Evolutionary conservation across 2,888 invertebrate genomes (phyloP).

Genomic region (Bhutanitis thaidina): DNA sequence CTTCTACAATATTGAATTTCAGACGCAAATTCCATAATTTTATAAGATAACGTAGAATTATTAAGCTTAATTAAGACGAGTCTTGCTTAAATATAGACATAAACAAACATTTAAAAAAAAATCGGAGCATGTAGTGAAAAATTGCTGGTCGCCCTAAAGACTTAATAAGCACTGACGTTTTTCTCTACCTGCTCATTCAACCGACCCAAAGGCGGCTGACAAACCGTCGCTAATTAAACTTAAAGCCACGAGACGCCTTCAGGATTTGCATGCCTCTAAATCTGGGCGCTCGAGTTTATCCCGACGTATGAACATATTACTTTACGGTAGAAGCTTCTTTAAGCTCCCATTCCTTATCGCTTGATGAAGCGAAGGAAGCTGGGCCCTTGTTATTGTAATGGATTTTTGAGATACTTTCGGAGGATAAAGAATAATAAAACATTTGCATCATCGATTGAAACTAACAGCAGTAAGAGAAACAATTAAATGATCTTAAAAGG

Average conservation of each 20-base stretch:
- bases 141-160: constrained; percentile 7
- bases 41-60: too few species aligned
- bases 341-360: constrained; percentile 27
- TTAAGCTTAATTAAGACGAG: too few species aligned
- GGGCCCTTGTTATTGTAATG: background rate
- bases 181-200: constrained; percentile 17
- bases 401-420: background rate
- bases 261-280: constrained; percentile 52
- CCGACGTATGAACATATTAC: constrained; percentile 46
- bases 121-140: too few species aligned
- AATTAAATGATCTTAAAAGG: too few species aligned
- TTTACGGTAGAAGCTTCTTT: constrained; percentile 40
- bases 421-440: background rate
- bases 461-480: too few species aligned
- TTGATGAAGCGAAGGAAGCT: constrained; percentile 8
- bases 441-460: background rate
- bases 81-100: too few species aligned
- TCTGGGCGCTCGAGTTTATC: constrained; percentile 43
- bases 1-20: too few species aligned
- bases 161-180: constrained; percentile 2
- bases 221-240: constrained; percentile 44
- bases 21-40: too few species aligned
- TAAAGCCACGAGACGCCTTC: constrained; percentile 29
- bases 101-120: too few species aligned
- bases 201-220: constrained; percentile 18